Conservation (phyloP, 2,113 vertebrate species). For the Amphiprion ocellaris region DNA sequence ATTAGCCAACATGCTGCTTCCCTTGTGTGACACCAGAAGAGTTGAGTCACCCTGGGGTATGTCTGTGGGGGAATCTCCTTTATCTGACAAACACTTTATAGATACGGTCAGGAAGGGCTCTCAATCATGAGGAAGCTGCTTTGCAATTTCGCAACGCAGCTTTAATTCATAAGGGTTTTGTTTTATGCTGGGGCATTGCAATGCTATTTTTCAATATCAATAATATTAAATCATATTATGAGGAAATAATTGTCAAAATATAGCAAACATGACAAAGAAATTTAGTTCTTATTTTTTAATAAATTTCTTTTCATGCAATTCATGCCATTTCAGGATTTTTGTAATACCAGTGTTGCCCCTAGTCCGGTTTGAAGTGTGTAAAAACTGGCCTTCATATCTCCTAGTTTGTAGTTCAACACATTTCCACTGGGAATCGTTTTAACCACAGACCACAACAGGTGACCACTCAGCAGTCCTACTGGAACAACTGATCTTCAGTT, state of each 20-base stretch:
- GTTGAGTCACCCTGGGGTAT: constrained; percentile 60
- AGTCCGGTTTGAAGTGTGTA: too few relatives aligned
- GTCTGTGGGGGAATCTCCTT: constrained; percentile 58
- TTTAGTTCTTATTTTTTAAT: too few relatives aligned
- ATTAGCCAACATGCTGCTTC: constrained; percentile 59
- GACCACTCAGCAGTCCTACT: background rate
- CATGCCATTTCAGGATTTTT: too few relatives aligned
- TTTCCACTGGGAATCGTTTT: constrained; percentile 7
- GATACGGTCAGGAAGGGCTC: constrained; percentile 31
- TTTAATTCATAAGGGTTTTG: constrained; percentile 12
- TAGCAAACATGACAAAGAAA: too few relatives aligned
- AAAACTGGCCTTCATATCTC: background rate
- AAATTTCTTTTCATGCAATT: too few relatives aligned
- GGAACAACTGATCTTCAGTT: background rate
- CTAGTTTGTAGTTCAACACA: background rate
- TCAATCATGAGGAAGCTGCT: constrained; percentile 30
- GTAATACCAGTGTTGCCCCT: too few relatives aligned
- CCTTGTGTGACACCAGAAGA: constrained; percentile 54
- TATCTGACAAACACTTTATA: constrained; percentile 48
- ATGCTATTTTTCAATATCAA: background rate
- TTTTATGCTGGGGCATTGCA: background rate
- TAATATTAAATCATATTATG: background rate
- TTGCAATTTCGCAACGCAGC: constrained; percentile 15
- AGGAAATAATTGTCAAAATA: too few relatives aligned
- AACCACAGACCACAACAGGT: background rate